phyloP scores from a whole-genome alignment of 1,140 invertebrate species.

The Conus ventricosus region DNA sequence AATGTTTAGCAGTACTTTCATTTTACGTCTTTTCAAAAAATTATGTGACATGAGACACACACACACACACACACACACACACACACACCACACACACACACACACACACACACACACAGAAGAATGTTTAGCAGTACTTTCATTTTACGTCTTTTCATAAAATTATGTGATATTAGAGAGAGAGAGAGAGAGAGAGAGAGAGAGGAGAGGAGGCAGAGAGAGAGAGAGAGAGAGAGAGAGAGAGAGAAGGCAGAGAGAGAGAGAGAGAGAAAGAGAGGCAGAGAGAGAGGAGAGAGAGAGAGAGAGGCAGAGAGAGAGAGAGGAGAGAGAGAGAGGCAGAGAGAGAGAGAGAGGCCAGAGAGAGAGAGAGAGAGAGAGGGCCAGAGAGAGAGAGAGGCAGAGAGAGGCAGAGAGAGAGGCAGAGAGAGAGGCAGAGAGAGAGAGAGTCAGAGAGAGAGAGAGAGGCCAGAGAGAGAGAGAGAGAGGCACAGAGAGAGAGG shows the following conservation, averaged over 20 bases:
- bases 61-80: too few relatives aligned
- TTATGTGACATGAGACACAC: too few relatives aligned
- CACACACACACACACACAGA: too few relatives aligned
- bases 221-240: background rate
- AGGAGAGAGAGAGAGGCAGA: background rate
- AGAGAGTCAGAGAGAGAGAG: background rate
- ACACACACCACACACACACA: too few relatives aligned
- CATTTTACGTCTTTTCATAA: too few relatives aligned
- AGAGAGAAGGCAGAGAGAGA: background rate
- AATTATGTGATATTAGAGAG: too few relatives aligned
- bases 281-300: background rate
- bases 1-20: too few relatives aligned
- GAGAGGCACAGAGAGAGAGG: background rate
- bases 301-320: background rate
- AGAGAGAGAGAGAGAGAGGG: background rate
- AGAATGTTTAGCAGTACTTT: too few relatives aligned
- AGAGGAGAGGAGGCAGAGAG: too few relatives aligned
- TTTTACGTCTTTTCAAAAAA: too few relatives aligned
- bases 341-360: background rate
- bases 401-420: background rate
- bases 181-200: too few relatives aligned
- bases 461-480: background rate
- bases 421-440: background rate
- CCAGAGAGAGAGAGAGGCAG: background rate
- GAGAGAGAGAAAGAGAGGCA: background rate